Base-by-base conservation (phyloP, 2,888 invertebrate species). In the Eristalinus aeneus region DNA sequence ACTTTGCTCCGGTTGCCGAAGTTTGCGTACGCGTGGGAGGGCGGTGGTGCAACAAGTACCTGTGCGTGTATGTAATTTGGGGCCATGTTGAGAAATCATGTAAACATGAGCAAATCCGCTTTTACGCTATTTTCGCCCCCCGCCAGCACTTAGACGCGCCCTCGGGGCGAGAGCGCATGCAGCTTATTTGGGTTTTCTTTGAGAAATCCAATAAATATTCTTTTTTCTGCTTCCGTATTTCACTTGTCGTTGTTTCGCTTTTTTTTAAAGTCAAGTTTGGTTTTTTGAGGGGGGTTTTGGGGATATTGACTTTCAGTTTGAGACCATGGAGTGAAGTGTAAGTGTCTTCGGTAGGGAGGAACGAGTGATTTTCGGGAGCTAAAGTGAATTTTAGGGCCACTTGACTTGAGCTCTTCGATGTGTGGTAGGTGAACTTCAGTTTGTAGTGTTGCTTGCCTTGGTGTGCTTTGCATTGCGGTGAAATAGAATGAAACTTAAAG, bases 1-100 rank as follows among this genome's bases (percentile, higher is more conserved):
- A 81, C 76, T 80, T 84, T 64, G 68, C 56, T 46, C 10, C 63
- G 39, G 67, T 71, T 71, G 32, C 60, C 16, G 46, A 82, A 11
- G 23, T 73, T 22, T 56, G 46, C 32, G 12, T 10, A 34, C 20
- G 23, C 20, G 16, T 8, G 11, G 1, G 20, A 31, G 54, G 27
- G 22, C 80, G 63, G 71, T 34, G 76, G 72, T 85, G 85, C 85
- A 85, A 85, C 85, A 85, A 85, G 81, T 85, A 81, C 72, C 60
- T 46, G 65, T 64, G 58, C 75, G 72, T 81, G 76, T 81, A 76
- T 76, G 81, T 85, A 85, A 85, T 85, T 85, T 85, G 81, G 81
- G 81, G 72, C 81, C 85, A 85, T 85, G 85, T 85, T 85, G 81
- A 76, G 69, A 85, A 85, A 85, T 85, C 85, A 85, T 85, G 85